Evolutionary conservation across 2,888 invertebrate species (phyloP), one percentile per base, ranked within the genome.

Genomic region (Drosophila flavopinicola): DNA sequence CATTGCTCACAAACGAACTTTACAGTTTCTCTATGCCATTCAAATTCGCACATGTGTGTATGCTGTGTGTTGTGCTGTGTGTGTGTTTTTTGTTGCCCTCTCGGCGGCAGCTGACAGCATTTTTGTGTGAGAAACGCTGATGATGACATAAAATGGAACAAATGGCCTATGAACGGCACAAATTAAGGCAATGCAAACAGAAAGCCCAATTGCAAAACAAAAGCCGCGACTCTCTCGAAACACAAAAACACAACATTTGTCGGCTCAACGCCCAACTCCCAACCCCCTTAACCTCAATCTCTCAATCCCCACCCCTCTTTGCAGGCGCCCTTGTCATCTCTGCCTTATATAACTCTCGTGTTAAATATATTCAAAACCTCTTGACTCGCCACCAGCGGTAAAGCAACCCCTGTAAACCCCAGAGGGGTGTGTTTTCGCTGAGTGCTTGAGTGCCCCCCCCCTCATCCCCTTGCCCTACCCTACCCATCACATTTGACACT

Each of bases 331-430:
- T 58, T 71, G 78, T 78, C 78, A 79, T 85, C 83, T 78, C 83
- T 78, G 79, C 66, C 69, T 78, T 73, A 74, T 73, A 74, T 70
- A 77, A 72, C 69, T 76, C 68, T 77, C 70, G 75, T 84, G 85
- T 80, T 74, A 83, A 87, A 83, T 86, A 71, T 87, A 89, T 88
- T 86, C 85, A 87, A 88, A 88, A 75, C 88, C 88, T 88, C 88
- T 88, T 88, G 88, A 88, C 88, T 88, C 78, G 66, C 54, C 11
- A 61, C 49, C 49, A 59, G 45, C 41, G 20, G 17, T n/a, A 24
- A 45, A 71, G 42, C 63, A 66, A 67, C 70, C 86, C 85, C 74
- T 53, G 59, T n/a, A n/a, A n/a, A 44, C 58, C 52, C 76, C 64
- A 70, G 9, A 79, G 80, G 80, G 79, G 66, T 85, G 78, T 53